Percentiles rank a stretch among this genome's conserved stretches.
Conservation (phyloP, 2,888 invertebrate species). For the Dryomyza anilis region DNA sequence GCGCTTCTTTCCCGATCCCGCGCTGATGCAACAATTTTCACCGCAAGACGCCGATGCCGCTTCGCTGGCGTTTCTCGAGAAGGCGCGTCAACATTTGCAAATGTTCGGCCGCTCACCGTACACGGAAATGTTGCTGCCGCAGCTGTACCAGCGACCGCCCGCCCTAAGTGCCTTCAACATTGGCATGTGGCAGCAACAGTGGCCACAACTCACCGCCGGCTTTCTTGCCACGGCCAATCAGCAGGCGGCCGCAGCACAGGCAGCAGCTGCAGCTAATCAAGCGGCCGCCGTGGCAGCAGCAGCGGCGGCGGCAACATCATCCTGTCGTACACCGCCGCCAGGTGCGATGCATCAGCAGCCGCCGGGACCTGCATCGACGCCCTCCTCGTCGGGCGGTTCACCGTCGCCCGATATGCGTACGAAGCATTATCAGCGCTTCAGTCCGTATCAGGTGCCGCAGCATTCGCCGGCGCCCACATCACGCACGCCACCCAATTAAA, state of each 20-base stretch:
- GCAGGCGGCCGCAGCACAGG: slow-evolving; percentile 54
- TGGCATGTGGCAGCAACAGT: slow-evolving; percentile 62
- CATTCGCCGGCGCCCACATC: slow-evolving; percentile 37
- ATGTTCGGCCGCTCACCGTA: slow-evolving; percentile 62
- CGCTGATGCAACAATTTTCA: slow-evolving; percentile 59
- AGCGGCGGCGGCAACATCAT: slow-evolving; percentile 33
- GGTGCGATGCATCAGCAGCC: slow-evolving; percentile 6
- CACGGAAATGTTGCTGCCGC: slow-evolving; percentile 61
- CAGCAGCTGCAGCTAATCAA: slow-evolving; percentile 44
- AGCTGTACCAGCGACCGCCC: slow-evolving; percentile 58
- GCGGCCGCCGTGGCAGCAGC: slow-evolving; percentile 41
- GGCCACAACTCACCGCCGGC: slow-evolving; percentile 62
- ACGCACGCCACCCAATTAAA: slow-evolving; percentile 36
- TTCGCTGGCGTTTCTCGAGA: slow-evolving; percentile 59
- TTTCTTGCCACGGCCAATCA: slow-evolving; percentile 60
- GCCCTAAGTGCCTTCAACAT: slow-evolving; percentile 60
- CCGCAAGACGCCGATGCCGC: slow-evolving; percentile 61
- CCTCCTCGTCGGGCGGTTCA: slow-evolving; percentile 60
- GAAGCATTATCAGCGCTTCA: slow-evolving; percentile 56
- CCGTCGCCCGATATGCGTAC: slow-evolving; percentile 60
- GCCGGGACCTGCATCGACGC: slow-evolving; percentile 50
- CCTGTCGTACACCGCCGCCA: slow-evolving; percentile 50
- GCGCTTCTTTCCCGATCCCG: slow-evolving; percentile 60
- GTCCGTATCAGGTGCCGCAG: slow-evolving; percentile 52
- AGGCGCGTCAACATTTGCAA: slow-evolving; percentile 61